Evolutionary conservation across 2,888 invertebrate genomes (phyloP).

Genomic region (Zonitis immaculata): DNA sequence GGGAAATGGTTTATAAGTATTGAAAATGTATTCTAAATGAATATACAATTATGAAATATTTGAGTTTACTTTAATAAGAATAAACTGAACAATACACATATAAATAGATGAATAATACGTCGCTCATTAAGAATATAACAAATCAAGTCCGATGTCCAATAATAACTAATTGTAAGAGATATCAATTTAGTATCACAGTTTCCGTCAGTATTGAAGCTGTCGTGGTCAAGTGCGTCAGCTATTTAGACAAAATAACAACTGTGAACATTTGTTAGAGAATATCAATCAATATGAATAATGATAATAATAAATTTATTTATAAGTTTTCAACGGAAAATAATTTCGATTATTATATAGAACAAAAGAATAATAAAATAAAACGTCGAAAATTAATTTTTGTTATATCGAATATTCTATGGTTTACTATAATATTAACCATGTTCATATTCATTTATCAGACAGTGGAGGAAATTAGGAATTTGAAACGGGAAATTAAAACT

Average conservation of each 20-base stretch:
- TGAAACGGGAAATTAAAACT: slow-evolving; percentile 9
- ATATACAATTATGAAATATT: too few species aligned
- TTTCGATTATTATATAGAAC: neutral
- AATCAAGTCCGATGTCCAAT: slow-evolving; percentile 2
- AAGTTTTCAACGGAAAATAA: slow-evolving; percentile 5
- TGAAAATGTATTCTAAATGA: too few species aligned
- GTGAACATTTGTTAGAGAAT: neutral
- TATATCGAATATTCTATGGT: neutral
- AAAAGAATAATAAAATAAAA: neutral
- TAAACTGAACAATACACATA: too few species aligned
- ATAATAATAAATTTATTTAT: slow-evolving; percentile 15
- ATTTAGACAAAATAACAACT: too few species aligned
- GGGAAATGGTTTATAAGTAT: too few species aligned
- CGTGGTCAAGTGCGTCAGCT: slow-evolving; percentile 13
- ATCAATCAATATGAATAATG: slow-evolving; percentile 13
- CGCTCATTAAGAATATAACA: neutral
- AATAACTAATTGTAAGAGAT: neutral
- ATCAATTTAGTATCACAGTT: neutral
- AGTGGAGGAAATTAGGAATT: neutral
- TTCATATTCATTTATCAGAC: slow-evolving; percentile 6
- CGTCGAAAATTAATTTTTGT: neutral
- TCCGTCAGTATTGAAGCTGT: slow-evolving; percentile 11
- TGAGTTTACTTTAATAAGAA: too few species aligned
- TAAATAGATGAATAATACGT: neutral
- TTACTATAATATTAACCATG: neutral